Base-by-base conservation (phyloP, 2,888 invertebrate species). In the Pycnomerus fuliginosus region DNA sequence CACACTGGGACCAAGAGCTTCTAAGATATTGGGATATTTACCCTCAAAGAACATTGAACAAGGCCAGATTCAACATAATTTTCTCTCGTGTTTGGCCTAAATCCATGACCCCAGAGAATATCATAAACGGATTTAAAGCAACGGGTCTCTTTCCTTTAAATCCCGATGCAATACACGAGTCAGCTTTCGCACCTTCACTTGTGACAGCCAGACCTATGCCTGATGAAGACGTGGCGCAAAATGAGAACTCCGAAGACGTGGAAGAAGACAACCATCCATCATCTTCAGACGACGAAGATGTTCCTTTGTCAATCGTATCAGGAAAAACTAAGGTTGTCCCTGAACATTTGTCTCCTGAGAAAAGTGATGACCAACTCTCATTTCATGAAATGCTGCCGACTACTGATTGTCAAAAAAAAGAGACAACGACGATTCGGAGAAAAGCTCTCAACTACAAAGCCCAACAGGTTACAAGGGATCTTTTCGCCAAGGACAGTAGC, bases 1-100 rank as follows among this genome's bases (percentile, higher is more conserved):
- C 58, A 39, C 55, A 61, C 47, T 69, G 68, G 65, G 64, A 68
- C 45, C 52, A 61, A 30, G 60, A 67, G 53, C 55, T 65, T 5
- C 31, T 65, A 7, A 44, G 33, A 29, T 65, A 58, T 44, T 65
- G 58, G 61, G 44, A 55, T 13, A 48, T 46, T 11, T 44, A 62
- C 43, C 46, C 53, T 25, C 57, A 56, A 31, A 46, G 58, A 34
- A 46, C 27, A 37, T 48, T 62, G n/a, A 62, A 50, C 7, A 64
- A 65, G 55, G 53, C 52, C 40, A 32, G 61, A 24, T 67, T 68
- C 54, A 60, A 58, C 17, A 42, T 33, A 40, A 49, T 49, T 2
- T 30, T 45, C 22, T 20, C 33, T 2, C 12, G 13, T 1, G 52
- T 52, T 3, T 52, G 50, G 48, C 25, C 17, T 12, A 30, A 35